A percentile compares a stretch with the other conserved stretches of the same genome.
Conservation (phyloP, 2,113 vertebrate genomes). For the Ptilorrhoa leucosticta region DNA sequence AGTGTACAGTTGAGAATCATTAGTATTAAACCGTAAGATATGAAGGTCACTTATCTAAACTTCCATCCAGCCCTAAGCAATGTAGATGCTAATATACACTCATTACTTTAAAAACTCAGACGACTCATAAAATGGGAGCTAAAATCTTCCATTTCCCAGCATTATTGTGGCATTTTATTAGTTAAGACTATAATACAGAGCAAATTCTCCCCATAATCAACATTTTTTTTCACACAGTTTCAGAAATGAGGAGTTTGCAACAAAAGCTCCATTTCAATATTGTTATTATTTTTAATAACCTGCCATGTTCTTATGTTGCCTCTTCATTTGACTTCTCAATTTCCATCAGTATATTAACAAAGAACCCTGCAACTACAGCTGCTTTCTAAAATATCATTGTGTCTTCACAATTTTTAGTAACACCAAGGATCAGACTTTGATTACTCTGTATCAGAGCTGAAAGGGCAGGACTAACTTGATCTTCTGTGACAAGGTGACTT, state of each 20-base stretch:
- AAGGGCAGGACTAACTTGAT: neutral
- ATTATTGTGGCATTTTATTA: constrained; percentile 13
- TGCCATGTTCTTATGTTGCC: neutral
- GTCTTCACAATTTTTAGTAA: neutral
- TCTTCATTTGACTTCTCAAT: neutral
- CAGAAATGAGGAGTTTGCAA: neutral
- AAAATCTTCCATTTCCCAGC: constrained; percentile 7
- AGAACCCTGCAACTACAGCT: neutral
- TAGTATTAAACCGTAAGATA: neutral
- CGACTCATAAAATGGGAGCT: constrained; percentile 10
- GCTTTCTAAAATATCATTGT: neutral
- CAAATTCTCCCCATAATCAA: neutral
- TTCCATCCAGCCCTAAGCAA: constrained; percentile 16
- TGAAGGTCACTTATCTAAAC: constrained; percentile 46
- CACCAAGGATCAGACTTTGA: neutral
- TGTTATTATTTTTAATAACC: neutral
- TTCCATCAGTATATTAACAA: neutral
- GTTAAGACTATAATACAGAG: neutral
- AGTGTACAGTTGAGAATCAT: neutral
- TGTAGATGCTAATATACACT: constrained; percentile 2
- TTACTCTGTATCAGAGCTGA: neutral
- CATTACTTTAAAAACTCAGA: constrained; percentile 26
- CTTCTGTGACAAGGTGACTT: neutral
- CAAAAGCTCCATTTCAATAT: neutral
- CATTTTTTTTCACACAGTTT: neutral